Percentiles rank a stretch among this genome's conserved stretches.
Conservation (phyloP, 2,797 vertebrate species). For the Eulemur coronatus region DNA sequence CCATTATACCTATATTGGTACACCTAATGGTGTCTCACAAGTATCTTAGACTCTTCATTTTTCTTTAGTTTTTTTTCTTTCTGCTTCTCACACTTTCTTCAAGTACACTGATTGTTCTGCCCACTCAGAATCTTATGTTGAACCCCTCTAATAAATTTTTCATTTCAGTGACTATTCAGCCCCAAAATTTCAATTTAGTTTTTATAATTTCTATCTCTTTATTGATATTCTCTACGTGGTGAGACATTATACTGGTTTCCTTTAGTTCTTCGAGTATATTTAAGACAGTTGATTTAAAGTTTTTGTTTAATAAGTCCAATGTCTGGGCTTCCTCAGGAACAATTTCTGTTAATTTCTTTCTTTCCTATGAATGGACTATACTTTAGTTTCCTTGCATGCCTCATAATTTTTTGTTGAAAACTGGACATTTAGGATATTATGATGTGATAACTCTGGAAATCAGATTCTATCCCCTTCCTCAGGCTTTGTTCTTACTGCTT, state of each 20-base stretch:
- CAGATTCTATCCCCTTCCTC: neutral
- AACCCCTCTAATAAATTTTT: constrained; percentile 12
- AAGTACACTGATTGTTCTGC: neutral
- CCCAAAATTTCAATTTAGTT: neutral
- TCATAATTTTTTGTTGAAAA: constrained; percentile 4
- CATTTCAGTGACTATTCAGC: neutral
- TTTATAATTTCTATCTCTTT: neutral
- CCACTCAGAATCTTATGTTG: neutral
- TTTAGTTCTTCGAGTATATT: neutral
- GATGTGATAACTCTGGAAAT: neutral
- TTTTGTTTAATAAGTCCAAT: neutral
- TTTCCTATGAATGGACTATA: neutral
- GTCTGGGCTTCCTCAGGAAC: neutral
- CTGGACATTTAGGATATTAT: neutral
- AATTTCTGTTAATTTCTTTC: neutral
- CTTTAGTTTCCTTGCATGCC: neutral
- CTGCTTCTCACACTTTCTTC: neutral
- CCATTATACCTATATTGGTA: neutral
- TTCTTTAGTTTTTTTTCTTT: neutral
- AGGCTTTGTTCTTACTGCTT: constrained; percentile 18
- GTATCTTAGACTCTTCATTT: neutral
- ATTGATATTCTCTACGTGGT: neutral
- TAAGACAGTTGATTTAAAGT: neutral
- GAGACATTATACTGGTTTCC: neutral
- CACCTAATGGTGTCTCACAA: neutral